A percentile compares a stretch with the other conserved stretches of the same genome.
Evolutionary conservation across 2,113 vertebrate genomes (phyloP).

Genomic region (Symphodus melops): DNA sequence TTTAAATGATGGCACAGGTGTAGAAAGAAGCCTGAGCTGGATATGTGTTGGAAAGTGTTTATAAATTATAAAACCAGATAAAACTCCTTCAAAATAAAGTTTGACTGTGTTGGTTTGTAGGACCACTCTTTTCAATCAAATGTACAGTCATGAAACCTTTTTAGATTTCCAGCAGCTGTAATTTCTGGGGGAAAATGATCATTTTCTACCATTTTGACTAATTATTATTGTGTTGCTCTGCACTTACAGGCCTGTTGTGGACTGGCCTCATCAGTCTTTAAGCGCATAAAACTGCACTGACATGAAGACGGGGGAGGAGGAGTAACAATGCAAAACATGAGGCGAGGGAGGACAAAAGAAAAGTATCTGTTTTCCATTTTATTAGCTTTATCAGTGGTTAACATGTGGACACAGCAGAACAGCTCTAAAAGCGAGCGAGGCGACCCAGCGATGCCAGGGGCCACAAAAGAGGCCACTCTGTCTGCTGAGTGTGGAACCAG

Average conservation of each 20-base stretch:
- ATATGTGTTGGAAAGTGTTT: not conserved
- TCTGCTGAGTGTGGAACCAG: conserved; percentile 50
- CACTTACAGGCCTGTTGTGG: not conserved
- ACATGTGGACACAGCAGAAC: conserved; percentile 53
- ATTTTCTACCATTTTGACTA: conserved; percentile 37
- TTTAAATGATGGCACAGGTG: not conserved
- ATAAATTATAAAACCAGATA: not conserved
- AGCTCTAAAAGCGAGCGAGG: conserved; percentile 49
- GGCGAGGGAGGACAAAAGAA: conserved; percentile 32
- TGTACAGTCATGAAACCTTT: not conserved
- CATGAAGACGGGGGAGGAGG: conserved; percentile 27
- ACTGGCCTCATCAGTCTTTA: conserved; percentile 26
- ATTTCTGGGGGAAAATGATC: conserved; percentile 33
- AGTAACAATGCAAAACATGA: conserved; percentile 55
- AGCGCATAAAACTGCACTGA: conserved; percentile 13
- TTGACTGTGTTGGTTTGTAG: not conserved
- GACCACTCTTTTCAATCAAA: not conserved
- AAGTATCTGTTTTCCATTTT: conserved; percentile 50
- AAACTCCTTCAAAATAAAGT: not conserved
- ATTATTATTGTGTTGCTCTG: conserved; percentile 17
- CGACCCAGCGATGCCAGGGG: conserved; percentile 50
- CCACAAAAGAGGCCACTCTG: conserved; percentile 66
- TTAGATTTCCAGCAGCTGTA: conserved; percentile 14
- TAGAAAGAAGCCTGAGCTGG: not conserved
- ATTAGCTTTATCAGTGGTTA: conserved; percentile 57